Evolutionary conservation across 2,888 invertebrate genomes (phyloP), one percentile per base, ranked within the genome.

Genomic region (Tenthredo distinguenda): DNA sequence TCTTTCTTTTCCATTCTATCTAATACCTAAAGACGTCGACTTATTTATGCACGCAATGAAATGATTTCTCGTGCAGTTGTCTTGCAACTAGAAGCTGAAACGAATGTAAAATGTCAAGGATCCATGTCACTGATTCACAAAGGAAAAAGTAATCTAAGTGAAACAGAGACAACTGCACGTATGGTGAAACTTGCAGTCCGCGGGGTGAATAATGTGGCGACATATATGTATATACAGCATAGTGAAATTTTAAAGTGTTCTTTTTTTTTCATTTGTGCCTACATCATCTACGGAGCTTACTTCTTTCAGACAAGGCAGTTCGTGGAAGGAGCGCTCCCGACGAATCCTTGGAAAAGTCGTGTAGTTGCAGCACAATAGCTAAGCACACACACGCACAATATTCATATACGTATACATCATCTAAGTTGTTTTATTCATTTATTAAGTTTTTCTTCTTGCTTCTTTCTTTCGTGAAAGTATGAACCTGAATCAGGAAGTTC

Each of bases 291-390:
- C 84, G 58, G 87, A 85, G 88, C 96, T 96, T 96, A 97, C 97
- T 95, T 97, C 97, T 95, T 97, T 97, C 87, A 96, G 94, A 89
- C 95, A 95, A 92, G 96, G 96, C 91, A 97, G 95, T 93, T 97
- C 97, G 94, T 96, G 97, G 94, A 96, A 97, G 90, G 97, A 96
- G 91, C 96, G 94, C 94, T 97, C 97, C 90, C 97, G 95, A 91
- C 97, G 95, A 90, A 97, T 95, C 93, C 97, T 95, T 89, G 96
- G 96, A 92, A 96, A 95, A 88, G 96, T 96, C 92, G 96, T 96
- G 94, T 96, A 96, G 94, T 96, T 95, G 93, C 95, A 96, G 95
- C 95, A 96, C 94, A 96, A 96, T 95, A 96, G 94, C 96, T 96
- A 95, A 92, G 94, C 47, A 83, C 37, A 81, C 81, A 81, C 43